phyloP scores from a whole-genome alignment of 1,140 invertebrate species.

The Tigriopus japonicus region DNA sequence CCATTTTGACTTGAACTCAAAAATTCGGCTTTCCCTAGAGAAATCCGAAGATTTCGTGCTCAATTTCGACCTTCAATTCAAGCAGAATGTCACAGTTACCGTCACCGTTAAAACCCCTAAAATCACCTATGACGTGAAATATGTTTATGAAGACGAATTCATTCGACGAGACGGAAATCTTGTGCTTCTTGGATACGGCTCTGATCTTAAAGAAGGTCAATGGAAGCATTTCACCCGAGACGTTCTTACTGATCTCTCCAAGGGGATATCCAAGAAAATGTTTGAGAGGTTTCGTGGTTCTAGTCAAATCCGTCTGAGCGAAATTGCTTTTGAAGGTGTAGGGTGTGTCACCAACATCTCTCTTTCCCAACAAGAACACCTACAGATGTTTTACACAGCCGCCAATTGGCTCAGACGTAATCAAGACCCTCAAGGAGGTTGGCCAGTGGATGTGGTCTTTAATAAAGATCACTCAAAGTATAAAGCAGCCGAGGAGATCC shows the following conservation, averaged over 20 bases:
- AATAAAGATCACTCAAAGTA: constrained; percentile 4
- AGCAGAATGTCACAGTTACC: background rate
- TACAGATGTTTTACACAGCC: constrained; percentile 72
- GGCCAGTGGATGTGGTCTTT: constrained; percentile 56
- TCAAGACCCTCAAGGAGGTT: constrained; percentile 69
- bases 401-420: constrained; percentile 78
- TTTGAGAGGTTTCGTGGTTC: constrained; percentile 15
- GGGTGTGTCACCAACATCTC: constrained; percentile 63
- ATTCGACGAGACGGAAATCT: constrained; percentile 43
- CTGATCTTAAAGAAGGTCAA: constrained; percentile 16
- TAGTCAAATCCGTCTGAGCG: constrained; percentile 14
- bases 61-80: background rate
- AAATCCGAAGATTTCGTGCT: background rate
- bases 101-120: background rate
- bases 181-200: background rate
- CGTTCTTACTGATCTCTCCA: constrained; percentile 73
- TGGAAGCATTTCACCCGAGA: constrained; percentile 73
- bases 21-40: background rate
- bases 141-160: constrained; percentile 44
- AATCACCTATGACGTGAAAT: background rate
- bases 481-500: background rate
- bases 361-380: constrained; percentile 58
- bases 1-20: background rate
- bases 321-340: constrained; percentile 33
- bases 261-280: constrained; percentile 38